Percentiles rank a stretch among this genome's conserved stretches.
Evolutionary conservation across 1,140 invertebrate genomes (phyloP).

Genomic region (Meloidogyne chitwoodi): DNA sequence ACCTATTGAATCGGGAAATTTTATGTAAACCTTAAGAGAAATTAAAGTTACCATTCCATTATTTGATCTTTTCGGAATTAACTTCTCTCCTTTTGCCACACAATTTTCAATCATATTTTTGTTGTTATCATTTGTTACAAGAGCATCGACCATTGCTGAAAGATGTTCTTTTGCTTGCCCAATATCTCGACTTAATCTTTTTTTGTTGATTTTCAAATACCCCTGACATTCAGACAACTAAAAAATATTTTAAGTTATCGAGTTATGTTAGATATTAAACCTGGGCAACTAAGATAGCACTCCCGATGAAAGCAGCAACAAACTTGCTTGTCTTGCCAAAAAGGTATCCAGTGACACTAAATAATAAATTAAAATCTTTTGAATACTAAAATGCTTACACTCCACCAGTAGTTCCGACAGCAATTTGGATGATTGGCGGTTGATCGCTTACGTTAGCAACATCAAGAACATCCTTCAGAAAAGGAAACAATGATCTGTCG

Average conservation of each 20-base stretch:
- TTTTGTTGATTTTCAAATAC: background rate
- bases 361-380: background rate
- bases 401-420: background rate
- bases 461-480: background rate
- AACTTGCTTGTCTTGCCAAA: background rate
- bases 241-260: background rate
- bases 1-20: background rate
- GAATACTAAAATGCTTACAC: background rate
- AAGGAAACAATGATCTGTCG: background rate
- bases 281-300: background rate
- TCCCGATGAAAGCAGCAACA: background rate
- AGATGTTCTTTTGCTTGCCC: background rate
- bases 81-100: background rate
- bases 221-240: background rate
- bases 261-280: background rate
- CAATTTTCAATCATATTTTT: background rate
- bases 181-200: background rate
- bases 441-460: background rate
- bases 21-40: background rate
- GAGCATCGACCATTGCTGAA: background rate
- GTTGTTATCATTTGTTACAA: background rate
- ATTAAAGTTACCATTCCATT: background rate
- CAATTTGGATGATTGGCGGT: background rate
- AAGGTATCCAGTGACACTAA: background rate
- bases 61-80: background rate